These are phyloP conservation scores for Morone saxatilis DNA, from an alignment of 2,113 vertebrate species.

Conservation along the genomic window DNA sequence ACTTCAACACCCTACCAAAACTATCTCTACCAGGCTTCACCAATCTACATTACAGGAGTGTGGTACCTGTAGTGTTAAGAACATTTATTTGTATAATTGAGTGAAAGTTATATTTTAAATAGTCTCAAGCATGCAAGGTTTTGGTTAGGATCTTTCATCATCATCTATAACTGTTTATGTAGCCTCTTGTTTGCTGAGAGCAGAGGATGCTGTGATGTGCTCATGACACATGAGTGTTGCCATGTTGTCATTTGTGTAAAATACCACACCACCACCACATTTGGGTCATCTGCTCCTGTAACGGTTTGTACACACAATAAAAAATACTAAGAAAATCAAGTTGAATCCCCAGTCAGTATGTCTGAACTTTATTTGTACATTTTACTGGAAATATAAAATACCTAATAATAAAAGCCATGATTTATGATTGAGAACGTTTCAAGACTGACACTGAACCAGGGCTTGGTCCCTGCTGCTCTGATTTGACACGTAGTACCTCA, in stretches of 20 bases:
- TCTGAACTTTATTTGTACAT: not conserved
- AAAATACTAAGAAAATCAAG: not conserved
- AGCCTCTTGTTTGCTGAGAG: not conserved
- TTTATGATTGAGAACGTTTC: not conserved
- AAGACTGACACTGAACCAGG: too few relatives aligned
- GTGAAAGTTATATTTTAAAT: not conserved
- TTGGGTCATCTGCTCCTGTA: not conserved
- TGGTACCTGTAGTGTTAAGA: too few relatives aligned
- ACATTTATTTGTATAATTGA: not conserved
- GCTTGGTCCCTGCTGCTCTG: not conserved
- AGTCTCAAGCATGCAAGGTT: not conserved
- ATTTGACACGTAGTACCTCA: constrained; percentile 7
- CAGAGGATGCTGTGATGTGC: constrained; percentile 9
- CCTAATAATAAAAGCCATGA: not conserved
- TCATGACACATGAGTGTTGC: constrained; percentile 11
- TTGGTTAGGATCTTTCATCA: not conserved
- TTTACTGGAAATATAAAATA: not conserved
- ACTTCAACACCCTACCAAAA: too few relatives aligned
- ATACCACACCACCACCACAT: constrained; percentile 30
- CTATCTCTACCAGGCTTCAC: too few relatives aligned
- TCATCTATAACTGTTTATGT: not conserved
- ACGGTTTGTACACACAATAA: not conserved
- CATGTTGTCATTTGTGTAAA: constrained; percentile 55
- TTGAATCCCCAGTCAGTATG: not conserved
- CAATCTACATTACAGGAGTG: too few relatives aligned